These are phyloP conservation scores for Sparus aurata DNA, from an alignment of 2,797 vertebrate genomes.

Conservation along the genomic window DNA sequence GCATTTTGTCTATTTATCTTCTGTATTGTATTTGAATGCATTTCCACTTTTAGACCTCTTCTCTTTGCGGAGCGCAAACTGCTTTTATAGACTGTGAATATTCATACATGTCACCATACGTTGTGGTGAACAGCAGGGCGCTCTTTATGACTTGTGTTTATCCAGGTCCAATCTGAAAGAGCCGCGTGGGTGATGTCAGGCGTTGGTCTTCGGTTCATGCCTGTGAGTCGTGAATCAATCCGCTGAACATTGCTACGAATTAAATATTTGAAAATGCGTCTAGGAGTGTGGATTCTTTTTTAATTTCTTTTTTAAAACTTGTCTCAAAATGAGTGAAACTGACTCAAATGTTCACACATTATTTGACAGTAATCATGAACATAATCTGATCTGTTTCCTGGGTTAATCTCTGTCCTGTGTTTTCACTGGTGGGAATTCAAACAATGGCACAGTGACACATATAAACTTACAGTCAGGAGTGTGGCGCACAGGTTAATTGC, in stretches of 20 bases:
- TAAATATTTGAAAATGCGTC: background rate
- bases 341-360: background rate
- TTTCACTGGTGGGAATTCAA: background rate
- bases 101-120: background rate
- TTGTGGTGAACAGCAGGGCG: background rate
- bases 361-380: background rate
- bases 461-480: background rate
- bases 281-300: background rate
- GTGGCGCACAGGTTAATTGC: background rate
- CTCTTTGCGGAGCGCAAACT: no score
- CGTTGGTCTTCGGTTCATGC: no score
- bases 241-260: background rate
- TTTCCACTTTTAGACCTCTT: background rate
- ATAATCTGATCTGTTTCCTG: background rate
- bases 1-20: background rate
- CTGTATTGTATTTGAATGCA: background rate
- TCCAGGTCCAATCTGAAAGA: background rate
- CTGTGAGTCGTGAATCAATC: background rate
- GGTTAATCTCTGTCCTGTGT: background rate
- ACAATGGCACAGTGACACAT: slow-evolving; percentile 8
- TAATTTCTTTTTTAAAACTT: no score
- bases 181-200: background rate
- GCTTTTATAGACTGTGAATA: background rate
- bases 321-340: background rate
- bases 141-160: background rate